These are phyloP conservation scores for Platygyra sinensis DNA, from an alignment of 64 coral and sea anemone genomes.

Conservation along the genomic window DNA sequence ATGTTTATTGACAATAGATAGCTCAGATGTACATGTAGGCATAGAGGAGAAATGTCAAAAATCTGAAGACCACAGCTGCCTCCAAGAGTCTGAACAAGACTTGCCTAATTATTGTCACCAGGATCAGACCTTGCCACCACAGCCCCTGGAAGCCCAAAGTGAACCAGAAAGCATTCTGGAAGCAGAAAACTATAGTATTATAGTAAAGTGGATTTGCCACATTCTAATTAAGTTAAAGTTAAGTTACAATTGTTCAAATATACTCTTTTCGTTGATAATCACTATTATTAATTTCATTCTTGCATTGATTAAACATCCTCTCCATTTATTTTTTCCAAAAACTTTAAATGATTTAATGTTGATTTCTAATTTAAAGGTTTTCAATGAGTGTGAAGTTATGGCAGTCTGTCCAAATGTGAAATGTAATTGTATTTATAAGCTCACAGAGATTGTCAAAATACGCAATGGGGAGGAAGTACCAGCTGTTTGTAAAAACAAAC, in stretches of 20 bases:
- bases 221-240: slow-evolving; percentile 16
- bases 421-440: neutral
- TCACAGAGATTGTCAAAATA: neutral
- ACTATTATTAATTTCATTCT: slow-evolving; percentile 30
- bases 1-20: too few species aligned
- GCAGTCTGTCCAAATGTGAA: slow-evolving; percentile 18
- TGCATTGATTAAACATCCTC: slow-evolving; percentile 12
- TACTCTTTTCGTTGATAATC: slow-evolving; percentile 18
- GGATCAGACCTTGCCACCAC: too few species aligned
- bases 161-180: too few species aligned
- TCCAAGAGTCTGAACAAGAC: too few species aligned
- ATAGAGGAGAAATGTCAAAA: too few species aligned
- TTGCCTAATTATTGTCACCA: too few species aligned
- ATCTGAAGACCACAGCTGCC: too few species aligned
- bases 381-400: slow-evolving; percentile 10
- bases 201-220: slow-evolving; percentile 9
- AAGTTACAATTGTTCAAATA: slow-evolving; percentile 20
- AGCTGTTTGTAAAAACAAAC: neutral
- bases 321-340: slow-evolving; percentile 13
- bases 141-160: too few species aligned
- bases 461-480: neutral
- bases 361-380: slow-evolving; percentile 21
- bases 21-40: too few species aligned
- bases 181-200: too few species aligned
- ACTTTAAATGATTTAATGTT: slow-evolving; percentile 2